Evolutionary conservation across 2,113 vertebrate genomes (phyloP).

Genomic region (Atractosteus spatula): DNA sequence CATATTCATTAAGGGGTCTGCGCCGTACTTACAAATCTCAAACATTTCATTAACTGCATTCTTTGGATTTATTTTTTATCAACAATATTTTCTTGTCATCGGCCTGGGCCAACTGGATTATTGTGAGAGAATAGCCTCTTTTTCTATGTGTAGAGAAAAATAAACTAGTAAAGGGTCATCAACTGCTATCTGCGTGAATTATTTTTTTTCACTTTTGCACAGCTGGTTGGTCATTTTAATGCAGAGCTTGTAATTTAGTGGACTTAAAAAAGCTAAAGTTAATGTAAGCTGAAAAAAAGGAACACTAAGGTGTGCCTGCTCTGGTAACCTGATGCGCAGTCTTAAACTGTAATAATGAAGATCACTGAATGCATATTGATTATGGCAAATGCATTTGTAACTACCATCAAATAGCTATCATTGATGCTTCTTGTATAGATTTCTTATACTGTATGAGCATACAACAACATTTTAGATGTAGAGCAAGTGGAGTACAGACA

Average conservation of each 20-base stretch:
- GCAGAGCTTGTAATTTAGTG: background rate
- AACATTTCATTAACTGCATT: too few species aligned
- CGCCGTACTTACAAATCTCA: too few species aligned
- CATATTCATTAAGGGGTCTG: too few species aligned
- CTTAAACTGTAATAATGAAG: background rate
- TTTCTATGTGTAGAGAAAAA: too few species aligned
- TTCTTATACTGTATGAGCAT: background rate
- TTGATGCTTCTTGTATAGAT: background rate
- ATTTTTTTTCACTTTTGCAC: too few species aligned
- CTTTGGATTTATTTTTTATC: too few species aligned
- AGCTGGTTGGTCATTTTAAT: background rate
- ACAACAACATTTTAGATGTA: background rate
- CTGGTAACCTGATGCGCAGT: background rate
- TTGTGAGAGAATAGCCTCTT: too few species aligned
- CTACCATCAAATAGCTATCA: background rate
- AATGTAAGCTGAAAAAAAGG: background rate
- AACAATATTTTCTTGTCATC: too few species aligned
- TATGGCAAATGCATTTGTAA: constrained; percentile 5
- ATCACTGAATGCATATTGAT: background rate
- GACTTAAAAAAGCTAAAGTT: background rate
- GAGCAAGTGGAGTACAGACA: background rate
- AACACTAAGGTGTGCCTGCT: background rate
- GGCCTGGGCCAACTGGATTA: too few species aligned
- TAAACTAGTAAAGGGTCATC: too few species aligned
- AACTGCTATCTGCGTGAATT: too few species aligned